These are phyloP conservation scores for Eulithis testata DNA, from an alignment of 2,888 invertebrate genomes.

Conservation along the genomic window DNA sequence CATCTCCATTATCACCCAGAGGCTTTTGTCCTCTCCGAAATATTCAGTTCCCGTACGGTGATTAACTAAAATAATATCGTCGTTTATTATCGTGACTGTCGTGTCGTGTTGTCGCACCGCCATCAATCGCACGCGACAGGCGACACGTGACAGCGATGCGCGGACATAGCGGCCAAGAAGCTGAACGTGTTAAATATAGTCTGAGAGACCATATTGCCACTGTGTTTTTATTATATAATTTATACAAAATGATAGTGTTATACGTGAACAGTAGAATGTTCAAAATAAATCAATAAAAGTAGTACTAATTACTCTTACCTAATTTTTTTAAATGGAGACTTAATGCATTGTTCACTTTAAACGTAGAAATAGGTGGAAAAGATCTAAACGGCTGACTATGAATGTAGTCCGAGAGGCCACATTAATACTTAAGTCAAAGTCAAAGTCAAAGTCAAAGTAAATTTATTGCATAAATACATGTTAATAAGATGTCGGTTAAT, in stretches of 20 bases:
- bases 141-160: conserved; percentile 29
- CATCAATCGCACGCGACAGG: conserved; percentile 35
- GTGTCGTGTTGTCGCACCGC: conserved; percentile 23
- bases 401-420: conserved; percentile 27
- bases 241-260: too few relatives aligned
- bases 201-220: conserved; percentile 10
- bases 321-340: too few relatives aligned
- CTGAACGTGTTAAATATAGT: conserved; percentile 30
- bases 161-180: conserved; percentile 15
- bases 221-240: too few relatives aligned
- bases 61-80: conserved; percentile 36
- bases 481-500: too few relatives aligned
- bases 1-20: conserved; percentile 10
- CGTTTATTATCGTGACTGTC: conserved; percentile 29
- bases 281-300: too few relatives aligned
- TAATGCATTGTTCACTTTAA: too few relatives aligned
- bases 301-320: too few relatives aligned
- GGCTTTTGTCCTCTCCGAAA: conserved; percentile 11
- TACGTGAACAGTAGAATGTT: too few relatives aligned
- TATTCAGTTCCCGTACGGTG: conserved; percentile 24
- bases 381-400: conserved; percentile 22
- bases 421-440: too few relatives aligned
- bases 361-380: too few relatives aligned
- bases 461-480: too few relatives aligned
- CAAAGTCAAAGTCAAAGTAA: too few relatives aligned